Evolutionary conservation across 2,113 vertebrate species (phyloP).

Genomic region (Orientallactaga bullata): DNA sequence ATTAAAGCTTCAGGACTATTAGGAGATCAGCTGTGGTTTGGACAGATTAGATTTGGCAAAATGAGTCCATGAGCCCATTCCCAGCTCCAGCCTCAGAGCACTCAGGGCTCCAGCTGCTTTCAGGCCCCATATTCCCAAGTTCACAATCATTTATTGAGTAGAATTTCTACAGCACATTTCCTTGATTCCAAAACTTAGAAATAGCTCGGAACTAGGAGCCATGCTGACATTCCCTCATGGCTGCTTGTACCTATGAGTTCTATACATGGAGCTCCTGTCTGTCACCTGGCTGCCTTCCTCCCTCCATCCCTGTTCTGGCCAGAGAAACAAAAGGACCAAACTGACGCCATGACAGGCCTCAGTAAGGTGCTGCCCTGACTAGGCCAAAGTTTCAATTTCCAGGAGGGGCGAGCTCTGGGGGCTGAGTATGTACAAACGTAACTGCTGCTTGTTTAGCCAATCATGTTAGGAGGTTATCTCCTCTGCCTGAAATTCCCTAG

Average conservation of each 20-base stretch:
- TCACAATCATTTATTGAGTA: background rate
- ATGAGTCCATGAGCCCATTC: background rate
- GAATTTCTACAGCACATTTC: background rate
- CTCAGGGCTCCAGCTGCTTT: background rate
- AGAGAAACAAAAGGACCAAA: too few species aligned
- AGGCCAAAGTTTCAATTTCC: too few species aligned
- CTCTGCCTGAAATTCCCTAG: too few species aligned
- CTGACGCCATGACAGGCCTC: too few species aligned
- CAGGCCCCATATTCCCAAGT: background rate
- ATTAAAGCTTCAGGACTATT: conserved; percentile 60
- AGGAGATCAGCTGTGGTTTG: background rate
- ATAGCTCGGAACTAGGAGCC: background rate
- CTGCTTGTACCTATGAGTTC: background rate
- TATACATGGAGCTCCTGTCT: background rate
- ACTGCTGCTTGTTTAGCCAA: too few species aligned
- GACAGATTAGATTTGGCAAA: background rate
- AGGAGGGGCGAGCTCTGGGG: too few species aligned
- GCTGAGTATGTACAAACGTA: too few species aligned
- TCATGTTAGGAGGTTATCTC: too few species aligned
- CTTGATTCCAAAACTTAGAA: background rate
- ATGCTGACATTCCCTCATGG: background rate
- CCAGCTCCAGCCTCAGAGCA: background rate
- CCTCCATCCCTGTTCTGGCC: too few species aligned
- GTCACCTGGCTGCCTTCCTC: background rate
- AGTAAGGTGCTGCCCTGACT: too few species aligned